These are phyloP conservation scores for Spialia ferax DNA, from an alignment of 2,888 invertebrate genomes.

Conservation along the genomic window DNA sequence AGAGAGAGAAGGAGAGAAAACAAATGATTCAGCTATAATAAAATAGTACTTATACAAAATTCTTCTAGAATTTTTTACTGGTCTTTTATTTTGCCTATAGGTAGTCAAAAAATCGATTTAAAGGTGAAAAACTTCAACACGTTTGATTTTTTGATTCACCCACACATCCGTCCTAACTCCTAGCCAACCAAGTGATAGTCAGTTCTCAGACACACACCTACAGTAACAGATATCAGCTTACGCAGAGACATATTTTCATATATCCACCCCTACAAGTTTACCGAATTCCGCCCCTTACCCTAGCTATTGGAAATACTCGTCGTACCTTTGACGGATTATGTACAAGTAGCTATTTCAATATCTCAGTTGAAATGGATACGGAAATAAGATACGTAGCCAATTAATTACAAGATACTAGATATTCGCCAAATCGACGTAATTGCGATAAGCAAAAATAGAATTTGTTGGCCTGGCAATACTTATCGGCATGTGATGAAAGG, in stretches of 20 bases:
- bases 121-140: not conserved
- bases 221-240: conserved; percentile 14
- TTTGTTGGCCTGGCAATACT: not conserved
- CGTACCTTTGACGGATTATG: conserved; percentile 27
- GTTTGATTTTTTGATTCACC: not conserved
- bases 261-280: conserved; percentile 15
- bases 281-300: conserved; percentile 1
- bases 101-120: not conserved
- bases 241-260: conserved; percentile 11
- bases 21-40: not conserved
- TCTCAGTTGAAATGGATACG: not conserved
- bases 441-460: conserved; percentile 10
- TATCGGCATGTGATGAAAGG: not conserved
- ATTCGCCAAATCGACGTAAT: not conserved
- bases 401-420: not conserved
- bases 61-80: too few relatives aligned
- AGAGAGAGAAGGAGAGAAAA: not conserved
- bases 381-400: conserved; percentile 12
- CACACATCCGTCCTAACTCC: not conserved
- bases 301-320: too few relatives aligned
- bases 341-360: conserved; percentile 24
- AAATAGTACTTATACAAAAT: too few relatives aligned
- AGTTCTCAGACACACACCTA: conserved; percentile 7
- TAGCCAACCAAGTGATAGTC: too few relatives aligned
- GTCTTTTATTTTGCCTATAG: too few relatives aligned